These are phyloP conservation scores for Leptoteleia sp. DNA, from an alignment of 1,140 invertebrate species.

Conservation along the genomic window DNA sequence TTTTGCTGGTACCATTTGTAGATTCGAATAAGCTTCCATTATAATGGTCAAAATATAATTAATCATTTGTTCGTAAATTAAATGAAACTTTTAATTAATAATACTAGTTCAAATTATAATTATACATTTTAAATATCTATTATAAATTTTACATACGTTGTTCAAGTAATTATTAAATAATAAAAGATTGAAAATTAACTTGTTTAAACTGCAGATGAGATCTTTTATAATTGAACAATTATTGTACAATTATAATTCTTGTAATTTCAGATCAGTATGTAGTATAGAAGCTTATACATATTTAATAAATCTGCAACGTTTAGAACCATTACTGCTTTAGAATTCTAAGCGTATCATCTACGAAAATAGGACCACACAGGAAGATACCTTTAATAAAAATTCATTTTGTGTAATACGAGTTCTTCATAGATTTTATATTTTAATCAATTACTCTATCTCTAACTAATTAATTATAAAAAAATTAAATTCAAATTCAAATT, in stretches of 20 bases:
- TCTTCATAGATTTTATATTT: slow-evolving; percentile 12
- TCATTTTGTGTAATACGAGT: no score
- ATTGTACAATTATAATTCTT: not conserved
- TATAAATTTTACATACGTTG: no score
- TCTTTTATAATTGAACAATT: not conserved
- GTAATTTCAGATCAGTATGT: not conserved
- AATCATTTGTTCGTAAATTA: not conserved
- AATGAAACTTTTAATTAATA: not conserved
- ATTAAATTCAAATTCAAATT: no score
- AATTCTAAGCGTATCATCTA: slow-evolving; percentile 17
- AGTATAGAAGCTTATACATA: not conserved
- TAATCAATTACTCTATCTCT: not conserved
- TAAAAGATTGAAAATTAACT: no score
- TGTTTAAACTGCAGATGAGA: no score
- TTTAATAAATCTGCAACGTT: slow-evolving; percentile 12
- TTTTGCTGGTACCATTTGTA: not conserved
- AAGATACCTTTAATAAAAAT: slow-evolving; percentile 11
- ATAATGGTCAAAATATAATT: slow-evolving; percentile 8
- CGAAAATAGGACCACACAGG: slow-evolving; percentile 18
- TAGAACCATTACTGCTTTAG: slow-evolving; percentile 16
- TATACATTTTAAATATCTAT: no score
- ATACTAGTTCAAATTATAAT: no score
- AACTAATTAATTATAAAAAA: no score
- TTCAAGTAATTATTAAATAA: no score
- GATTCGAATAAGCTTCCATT: slow-evolving; percentile 2